Evolutionary conservation across 2,888 invertebrate species (phyloP).

Genomic region (Dynastes hyllus): DNA sequence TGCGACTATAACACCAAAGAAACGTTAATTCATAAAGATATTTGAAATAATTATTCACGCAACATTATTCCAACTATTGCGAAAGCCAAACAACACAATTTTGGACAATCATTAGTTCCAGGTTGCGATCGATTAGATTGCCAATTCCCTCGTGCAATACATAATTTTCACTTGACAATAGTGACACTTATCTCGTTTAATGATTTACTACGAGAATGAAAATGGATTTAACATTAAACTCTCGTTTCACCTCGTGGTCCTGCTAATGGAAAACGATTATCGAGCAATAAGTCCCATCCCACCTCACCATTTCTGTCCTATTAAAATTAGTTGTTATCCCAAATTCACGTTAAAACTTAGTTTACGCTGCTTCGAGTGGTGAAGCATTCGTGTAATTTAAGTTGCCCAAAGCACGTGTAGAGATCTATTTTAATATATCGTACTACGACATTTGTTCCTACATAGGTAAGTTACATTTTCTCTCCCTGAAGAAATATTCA

Average conservation of each 20-base stretch:
- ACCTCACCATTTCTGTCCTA: not conserved
- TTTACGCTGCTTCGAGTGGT: not conserved
- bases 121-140: not conserved
- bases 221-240: not conserved
- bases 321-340: conserved; percentile 4
- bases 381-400: too few species aligned
- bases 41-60: too few species aligned
- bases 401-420: too few species aligned
- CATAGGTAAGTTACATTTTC: too few species aligned
- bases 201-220: not conserved
- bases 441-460: too few species aligned
- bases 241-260: not conserved
- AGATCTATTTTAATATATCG: too few species aligned
- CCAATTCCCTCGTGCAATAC: conserved; percentile 1
- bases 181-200: not conserved
- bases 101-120: not conserved
- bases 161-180: conserved; percentile 8
- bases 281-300: not conserved
- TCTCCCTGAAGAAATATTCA: too few species aligned
- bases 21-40: too few species aligned
- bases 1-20: too few species aligned
- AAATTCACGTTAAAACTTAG: conserved; percentile 1
- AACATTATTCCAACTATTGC: too few species aligned
- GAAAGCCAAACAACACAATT: too few species aligned
- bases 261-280: conserved; percentile 10